phyloP scores from a whole-genome alignment of 2,113 vertebrate genomes.

The Cacatua alba region DNA sequence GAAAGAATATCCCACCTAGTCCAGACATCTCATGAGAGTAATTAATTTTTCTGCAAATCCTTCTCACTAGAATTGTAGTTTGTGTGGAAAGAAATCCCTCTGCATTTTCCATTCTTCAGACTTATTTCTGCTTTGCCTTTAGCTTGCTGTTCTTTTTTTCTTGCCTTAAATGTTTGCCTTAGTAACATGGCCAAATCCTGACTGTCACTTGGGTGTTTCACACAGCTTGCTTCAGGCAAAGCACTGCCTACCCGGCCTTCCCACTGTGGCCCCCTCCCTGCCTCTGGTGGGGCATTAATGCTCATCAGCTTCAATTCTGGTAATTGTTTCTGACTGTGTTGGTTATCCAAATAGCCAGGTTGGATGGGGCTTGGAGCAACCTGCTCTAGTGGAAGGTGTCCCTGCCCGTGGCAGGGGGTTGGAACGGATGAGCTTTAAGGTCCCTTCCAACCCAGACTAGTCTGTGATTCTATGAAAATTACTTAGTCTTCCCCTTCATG shows the following conservation, averaged over 20 bases:
- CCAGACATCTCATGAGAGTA: background rate
- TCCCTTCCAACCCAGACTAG: background rate
- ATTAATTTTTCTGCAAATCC: background rate
- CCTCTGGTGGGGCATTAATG: background rate
- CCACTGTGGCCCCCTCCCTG: accelerated
- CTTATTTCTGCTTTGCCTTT: background rate
- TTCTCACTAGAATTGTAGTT: background rate
- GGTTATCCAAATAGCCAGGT: background rate
- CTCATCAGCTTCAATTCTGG: accelerated
- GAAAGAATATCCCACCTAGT: background rate
- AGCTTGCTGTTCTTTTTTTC: background rate
- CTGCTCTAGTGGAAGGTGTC: background rate
- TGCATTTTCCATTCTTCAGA: accelerated
- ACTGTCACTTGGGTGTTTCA: background rate
- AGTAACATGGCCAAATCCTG: background rate
- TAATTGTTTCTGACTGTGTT: background rate
- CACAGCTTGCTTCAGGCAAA: background rate
- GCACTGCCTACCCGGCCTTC: background rate
- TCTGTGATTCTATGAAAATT: background rate
- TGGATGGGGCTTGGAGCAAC: background rate
- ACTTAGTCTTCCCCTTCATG: background rate
- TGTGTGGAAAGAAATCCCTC: background rate
- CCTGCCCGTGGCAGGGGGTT: background rate
- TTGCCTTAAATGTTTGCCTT: background rate
- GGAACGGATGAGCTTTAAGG: background rate